These are phyloP conservation scores for Otolemur crassicaudatus DNA, from an alignment of 2,797 vertebrate species.

Conservation along the genomic window DNA sequence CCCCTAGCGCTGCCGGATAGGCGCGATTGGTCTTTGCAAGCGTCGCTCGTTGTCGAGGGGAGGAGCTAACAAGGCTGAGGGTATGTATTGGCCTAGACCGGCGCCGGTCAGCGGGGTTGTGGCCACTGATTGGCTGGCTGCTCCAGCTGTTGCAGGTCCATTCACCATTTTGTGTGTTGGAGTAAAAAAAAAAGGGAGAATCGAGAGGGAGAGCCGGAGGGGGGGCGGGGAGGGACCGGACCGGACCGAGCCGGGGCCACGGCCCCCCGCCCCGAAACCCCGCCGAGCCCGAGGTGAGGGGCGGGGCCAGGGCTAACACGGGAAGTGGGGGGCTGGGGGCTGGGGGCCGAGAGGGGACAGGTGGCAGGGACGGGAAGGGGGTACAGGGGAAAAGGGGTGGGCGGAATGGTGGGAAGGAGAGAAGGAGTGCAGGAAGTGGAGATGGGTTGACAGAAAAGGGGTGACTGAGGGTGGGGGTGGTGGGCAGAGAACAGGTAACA, in stretches of 20 bases:
- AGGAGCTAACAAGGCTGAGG: conserved; percentile 79
- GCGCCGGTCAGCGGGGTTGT: conserved; percentile 89
- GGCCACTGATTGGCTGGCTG: conserved; percentile 90
- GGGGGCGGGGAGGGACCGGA: conserved; percentile 80
- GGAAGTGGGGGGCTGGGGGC: conserved; percentile 7
- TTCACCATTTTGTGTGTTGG: conserved; percentile 99
- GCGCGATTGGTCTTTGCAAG: conserved; percentile 54
- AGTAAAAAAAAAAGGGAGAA: conserved; percentile 92
- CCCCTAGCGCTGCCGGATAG: conserved; percentile 80
- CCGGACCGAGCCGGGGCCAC: conserved; percentile 76
- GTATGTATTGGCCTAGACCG: conserved; percentile 88
- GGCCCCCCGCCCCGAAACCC: conserved; percentile 81
- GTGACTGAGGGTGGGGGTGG: background rate
- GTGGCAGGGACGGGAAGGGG: conserved; percentile 69
- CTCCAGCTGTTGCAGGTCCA: conserved; percentile 98
- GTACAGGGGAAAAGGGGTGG: conserved; percentile 59
- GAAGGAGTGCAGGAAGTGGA: conserved; percentile 63
- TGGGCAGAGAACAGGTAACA: conserved; percentile 60
- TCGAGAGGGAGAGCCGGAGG: conserved; percentile 84
- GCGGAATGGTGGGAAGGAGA: conserved; percentile 65
- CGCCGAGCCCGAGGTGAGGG: conserved; percentile 71
- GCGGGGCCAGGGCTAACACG: conserved; percentile 63
- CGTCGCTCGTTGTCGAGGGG: conserved; percentile 68
- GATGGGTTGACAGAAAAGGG: conserved; percentile 40
- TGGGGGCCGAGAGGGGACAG: conserved; percentile 54